Evolutionary conservation across 2,797 vertebrate species (phyloP).

Genomic region (Acanthopagrus latus): DNA sequence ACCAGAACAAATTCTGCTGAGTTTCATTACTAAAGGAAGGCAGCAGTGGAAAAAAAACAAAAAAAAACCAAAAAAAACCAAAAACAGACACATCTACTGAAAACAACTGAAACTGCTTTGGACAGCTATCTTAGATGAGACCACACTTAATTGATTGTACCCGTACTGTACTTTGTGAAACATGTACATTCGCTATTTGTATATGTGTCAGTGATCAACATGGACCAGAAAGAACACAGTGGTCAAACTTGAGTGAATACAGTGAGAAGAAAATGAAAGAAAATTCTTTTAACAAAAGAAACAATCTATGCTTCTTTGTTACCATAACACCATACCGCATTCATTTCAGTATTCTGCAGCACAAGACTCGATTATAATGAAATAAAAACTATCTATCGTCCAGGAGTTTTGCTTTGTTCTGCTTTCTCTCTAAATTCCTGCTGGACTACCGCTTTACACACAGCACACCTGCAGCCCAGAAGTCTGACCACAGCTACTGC

Average conservation of each 20-base stretch:
- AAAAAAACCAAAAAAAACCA: no score
- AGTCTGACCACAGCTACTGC: neutral
- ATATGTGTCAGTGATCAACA: neutral
- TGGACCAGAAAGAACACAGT: neutral
- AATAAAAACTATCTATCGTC: neutral
- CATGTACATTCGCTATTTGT: neutral
- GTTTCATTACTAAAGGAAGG: neutral
- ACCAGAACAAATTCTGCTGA: neutral
- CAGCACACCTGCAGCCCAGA: neutral
- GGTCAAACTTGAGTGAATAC: neutral
- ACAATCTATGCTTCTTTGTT: neutral
- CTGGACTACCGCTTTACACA: no score
- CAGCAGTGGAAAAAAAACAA: neutral
- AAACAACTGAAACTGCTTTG: neutral
- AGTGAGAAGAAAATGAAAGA: no score
- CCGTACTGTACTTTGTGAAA: neutral
- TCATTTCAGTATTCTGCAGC: neutral
- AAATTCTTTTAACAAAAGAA: no score
- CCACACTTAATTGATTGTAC: neutral
- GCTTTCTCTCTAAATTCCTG: neutral
- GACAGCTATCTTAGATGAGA: neutral
- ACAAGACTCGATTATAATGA: neutral
- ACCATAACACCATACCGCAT: neutral
- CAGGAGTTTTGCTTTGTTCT: neutral
- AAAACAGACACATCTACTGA: no score